Evolutionary conservation across 2,113 vertebrate species (phyloP), one percentile per base, ranked within the genome.

Genomic region (Chitala chitala): DNA sequence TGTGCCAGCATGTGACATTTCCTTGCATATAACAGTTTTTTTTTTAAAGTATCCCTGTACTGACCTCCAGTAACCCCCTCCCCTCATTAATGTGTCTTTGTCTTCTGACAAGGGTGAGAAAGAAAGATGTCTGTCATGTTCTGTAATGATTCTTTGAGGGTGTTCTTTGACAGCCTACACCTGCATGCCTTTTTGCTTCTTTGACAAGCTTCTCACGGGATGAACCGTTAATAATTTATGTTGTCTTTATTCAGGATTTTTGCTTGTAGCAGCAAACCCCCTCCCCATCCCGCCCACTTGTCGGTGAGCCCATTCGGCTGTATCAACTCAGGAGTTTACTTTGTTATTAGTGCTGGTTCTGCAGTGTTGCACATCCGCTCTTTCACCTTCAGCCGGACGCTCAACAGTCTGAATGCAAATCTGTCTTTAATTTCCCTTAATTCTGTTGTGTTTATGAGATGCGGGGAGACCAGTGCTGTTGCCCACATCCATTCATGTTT

Each of bases 51-150:
- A n/a, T n/a, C n/a, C n/a, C n/a, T n/a, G n/a, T n/a, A n/a, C n/a
- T 71, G 66, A 72, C 75, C 63, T 61, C 36, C 66, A 17, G 51
- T 76, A 65, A 54, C 22, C 78, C 13, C n/a, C n/a, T n/a, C 46
- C 76, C 77, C 51, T 76, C 55, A 22, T 71, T 86, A 84, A 80
- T 79, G 73, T 80, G 83, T 84, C 81, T 83, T 86, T 78, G 77
- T 85, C 86, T 84, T 79, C 84, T 79, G 75, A 69, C 77, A 75
- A 86, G 73, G 83, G 83, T 78, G 78, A 51, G 12, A 58, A 15
- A 42, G 33, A 68, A 31, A 20, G 22, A 46, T 46, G 40, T 44
- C n/a, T 24, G 7, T 48, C 38, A 33, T 63, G 31, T 33, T 63
- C 64, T 42, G 20, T 46, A 44, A 68, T 68, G 12, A 48, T 36